Evolutionary conservation across 2,888 invertebrate genomes (phyloP).

Genomic region (Mesorhabditis spiculigera): DNA sequence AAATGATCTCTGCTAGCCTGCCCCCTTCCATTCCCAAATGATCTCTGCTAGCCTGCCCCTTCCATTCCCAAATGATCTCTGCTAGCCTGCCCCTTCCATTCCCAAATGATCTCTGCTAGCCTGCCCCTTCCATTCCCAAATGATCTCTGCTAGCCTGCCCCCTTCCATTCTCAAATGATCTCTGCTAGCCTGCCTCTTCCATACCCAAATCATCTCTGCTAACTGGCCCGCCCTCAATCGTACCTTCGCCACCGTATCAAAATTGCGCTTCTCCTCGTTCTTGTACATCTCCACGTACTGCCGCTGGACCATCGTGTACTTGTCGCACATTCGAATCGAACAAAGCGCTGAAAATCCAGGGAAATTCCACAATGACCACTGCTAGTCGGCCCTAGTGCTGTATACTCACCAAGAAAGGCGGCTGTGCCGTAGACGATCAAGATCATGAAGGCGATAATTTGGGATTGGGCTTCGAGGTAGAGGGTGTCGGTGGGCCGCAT

Average conservation of each 20-base stretch:
- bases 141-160: too few species aligned
- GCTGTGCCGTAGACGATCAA: conserved; percentile 32
- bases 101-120: too few species aligned
- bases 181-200: too few species aligned
- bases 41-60: neutral
- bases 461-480: conserved; percentile 43
- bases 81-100: too few species aligned
- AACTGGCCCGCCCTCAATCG: neutral
- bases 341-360: conserved; percentile 31
- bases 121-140: too few species aligned
- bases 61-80: neutral
- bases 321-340: conserved; percentile 46
- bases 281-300: conserved; percentile 49
- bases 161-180: too few species aligned
- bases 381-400: too few species aligned
- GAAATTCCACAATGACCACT: neutral
- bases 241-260: conserved; percentile 43
- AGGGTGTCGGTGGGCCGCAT: conserved; percentile 29
- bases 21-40: too few species aligned
- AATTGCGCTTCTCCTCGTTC: conserved; percentile 40
- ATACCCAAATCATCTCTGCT: too few species aligned
- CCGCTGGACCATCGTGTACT: conserved; percentile 48
- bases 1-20: too few species aligned
- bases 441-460: conserved; percentile 45
- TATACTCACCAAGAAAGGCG: conserved; percentile 29